Conservation (phyloP, 2,888 invertebrate species). For the Amiota mariae region DNA sequence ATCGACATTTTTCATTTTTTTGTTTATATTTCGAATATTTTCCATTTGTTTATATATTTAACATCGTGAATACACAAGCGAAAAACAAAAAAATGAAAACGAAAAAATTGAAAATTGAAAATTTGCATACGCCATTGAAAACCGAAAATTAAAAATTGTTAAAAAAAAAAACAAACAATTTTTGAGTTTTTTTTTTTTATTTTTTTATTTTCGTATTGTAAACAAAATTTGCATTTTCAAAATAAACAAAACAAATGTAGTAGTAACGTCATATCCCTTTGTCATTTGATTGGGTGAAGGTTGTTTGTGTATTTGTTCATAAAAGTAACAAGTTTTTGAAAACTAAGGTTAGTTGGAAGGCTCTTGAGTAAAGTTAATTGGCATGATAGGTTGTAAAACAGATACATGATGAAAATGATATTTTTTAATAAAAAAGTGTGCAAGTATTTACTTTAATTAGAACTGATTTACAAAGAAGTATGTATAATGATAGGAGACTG, state of each 20-base stretch:
- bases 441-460: too few species aligned
- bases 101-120: background rate
- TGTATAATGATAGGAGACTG: too few species aligned
- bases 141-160: slow-evolving; percentile 22
- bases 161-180: background rate
- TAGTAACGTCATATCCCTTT: slow-evolving; percentile 25
- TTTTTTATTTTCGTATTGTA: background rate
- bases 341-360: slow-evolving; percentile 12
- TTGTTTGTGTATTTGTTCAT: slow-evolving; percentile 7
- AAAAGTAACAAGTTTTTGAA: background rate
- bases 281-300: slow-evolving; percentile 1
- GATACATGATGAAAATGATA: slow-evolving; percentile 7
- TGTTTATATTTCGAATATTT: background rate
- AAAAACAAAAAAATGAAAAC: too few species aligned
- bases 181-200: background rate
- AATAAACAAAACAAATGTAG: slow-evolving; percentile 7
- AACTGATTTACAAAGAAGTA: too few species aligned
- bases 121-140: slow-evolving; percentile 27
- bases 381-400: too few species aligned
- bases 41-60: slow-evolving; percentile 24
- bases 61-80: background rate
- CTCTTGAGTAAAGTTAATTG: background rate
- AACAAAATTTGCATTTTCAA: slow-evolving; percentile 13
- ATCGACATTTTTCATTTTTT: too few species aligned
- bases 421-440: too few species aligned